Conservation (phyloP, 2,888 invertebrate species). For the Rhagophthalmus giganteus region DNA sequence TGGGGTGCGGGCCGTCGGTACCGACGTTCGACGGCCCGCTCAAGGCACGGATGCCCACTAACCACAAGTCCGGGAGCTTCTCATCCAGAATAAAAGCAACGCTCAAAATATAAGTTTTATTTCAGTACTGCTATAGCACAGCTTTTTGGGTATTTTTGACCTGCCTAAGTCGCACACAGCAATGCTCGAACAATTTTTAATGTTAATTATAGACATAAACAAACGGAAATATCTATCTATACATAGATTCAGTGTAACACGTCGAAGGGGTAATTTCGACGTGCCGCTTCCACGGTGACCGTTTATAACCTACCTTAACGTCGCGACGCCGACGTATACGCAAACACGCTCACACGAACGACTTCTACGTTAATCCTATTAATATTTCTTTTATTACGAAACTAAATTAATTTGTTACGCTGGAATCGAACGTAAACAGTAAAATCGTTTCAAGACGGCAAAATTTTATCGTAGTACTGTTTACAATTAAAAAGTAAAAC, state of each 20-base stretch:
- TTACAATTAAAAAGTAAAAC: too few species aligned
- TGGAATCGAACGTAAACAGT: too few species aligned
- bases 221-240: constrained; percentile 59
- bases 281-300: background rate
- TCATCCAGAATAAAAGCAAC: constrained; percentile 56
- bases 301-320: constrained; percentile 13
- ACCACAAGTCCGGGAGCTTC: constrained; percentile 47
- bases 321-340: background rate
- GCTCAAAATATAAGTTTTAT: constrained; percentile 60
- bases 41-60: constrained; percentile 48
- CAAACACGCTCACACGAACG: too few species aligned
- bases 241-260: constrained; percentile 53
- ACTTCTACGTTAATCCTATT: too few species aligned
- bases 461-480: too few species aligned
- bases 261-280: constrained; percentile 21
- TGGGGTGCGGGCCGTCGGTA: constrained; percentile 38
- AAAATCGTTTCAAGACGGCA: too few species aligned
- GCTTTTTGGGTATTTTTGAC: constrained; percentile 60
- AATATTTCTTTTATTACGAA: too few species aligned
- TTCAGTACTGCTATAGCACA: constrained; percentile 57
- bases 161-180: constrained; percentile 57
- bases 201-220: constrained; percentile 61
- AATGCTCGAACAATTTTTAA: constrained; percentile 57
- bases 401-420: too few species aligned
- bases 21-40: constrained; percentile 44